A percentile compares a stretch with the other conserved stretches of the same genome.
phyloP scores from a whole-genome alignment of 2,113 vertebrate species.

The Siphamia tubifer region DNA sequence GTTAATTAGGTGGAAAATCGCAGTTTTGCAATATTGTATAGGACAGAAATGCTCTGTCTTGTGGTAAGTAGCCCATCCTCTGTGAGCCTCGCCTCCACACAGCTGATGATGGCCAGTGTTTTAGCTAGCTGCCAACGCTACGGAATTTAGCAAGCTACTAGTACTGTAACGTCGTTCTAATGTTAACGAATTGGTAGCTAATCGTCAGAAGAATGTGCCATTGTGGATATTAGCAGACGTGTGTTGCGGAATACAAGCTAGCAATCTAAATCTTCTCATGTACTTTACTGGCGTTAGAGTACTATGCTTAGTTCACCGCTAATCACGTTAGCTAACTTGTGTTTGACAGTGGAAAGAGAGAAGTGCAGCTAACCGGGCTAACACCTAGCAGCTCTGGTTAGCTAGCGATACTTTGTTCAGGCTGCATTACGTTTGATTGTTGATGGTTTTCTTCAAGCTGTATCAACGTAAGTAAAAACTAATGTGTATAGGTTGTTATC shows the following conservation, averaged over 20 bases:
- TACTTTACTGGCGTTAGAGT: neutral
- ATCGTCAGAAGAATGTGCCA: neutral
- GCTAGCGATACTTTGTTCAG: slow-evolving; percentile 2
- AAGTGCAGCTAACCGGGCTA: slow-evolving; percentile 30
- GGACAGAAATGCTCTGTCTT: neutral
- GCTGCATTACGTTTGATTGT: neutral
- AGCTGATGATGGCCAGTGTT: slow-evolving; percentile 51
- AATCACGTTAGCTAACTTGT: slow-evolving; percentile 12
- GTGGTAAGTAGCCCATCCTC: neutral
- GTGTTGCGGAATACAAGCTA: neutral
- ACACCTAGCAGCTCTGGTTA: slow-evolving; percentile 30
- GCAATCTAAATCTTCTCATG: neutral
- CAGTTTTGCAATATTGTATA: neutral
- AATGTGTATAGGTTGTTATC: neutral
- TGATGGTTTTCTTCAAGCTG: neutral
- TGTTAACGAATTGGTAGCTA: neutral
- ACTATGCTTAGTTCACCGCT: neutral
- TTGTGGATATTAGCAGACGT: neutral
- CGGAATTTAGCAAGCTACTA: slow-evolving; percentile 65
- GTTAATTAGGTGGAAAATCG: no score
- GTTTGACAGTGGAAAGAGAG: slow-evolving; percentile 32
- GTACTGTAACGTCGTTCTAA: slow-evolving; percentile 13
- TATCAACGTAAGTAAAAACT: slow-evolving; percentile 48
- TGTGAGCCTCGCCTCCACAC: slow-evolving; percentile 32
- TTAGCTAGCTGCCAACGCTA: slow-evolving; percentile 49